Percentiles rank a stretch among this genome's conserved stretches.
phyloP scores from a whole-genome alignment of 1,140 invertebrate genomes.

The Coelopa frigida region DNA sequence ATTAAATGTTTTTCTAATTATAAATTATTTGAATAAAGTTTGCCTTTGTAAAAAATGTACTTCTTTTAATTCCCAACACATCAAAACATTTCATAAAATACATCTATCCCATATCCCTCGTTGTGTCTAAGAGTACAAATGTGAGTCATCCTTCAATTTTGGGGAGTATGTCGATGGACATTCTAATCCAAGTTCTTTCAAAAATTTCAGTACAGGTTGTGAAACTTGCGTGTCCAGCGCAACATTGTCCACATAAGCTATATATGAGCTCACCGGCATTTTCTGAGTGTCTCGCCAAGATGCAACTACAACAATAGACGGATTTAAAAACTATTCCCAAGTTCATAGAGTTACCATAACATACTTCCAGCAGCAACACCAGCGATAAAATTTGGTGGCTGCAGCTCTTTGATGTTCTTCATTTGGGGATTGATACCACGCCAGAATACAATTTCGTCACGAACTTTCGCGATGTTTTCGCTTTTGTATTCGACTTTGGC shows the following conservation, averaged over 20 bases:
- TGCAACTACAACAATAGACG: slow-evolving; percentile 21
- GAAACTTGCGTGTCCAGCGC: slow-evolving; percentile 29
- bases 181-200: slow-evolving; percentile 20
- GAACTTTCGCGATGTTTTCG: slow-evolving; percentile 25
- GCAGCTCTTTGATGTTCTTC: slow-evolving; percentile 21
- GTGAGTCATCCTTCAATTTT: slow-evolving; percentile 25
- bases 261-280: slow-evolving; percentile 23
- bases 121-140: too few relatives aligned
- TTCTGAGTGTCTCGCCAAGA: slow-evolving; percentile 25
- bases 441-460: slow-evolving; percentile 26
- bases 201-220: slow-evolving; percentile 29
- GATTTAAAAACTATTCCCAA: neutral
- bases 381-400: slow-evolving; percentile 36
- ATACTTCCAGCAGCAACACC: slow-evolving; percentile 35
- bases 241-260: slow-evolving; percentile 32
- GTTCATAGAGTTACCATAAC: slow-evolving; percentile 1
- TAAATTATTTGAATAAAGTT: too few relatives aligned
- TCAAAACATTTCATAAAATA: too few relatives aligned
- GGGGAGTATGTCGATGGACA: slow-evolving; percentile 27
- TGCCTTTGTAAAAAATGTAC: too few relatives aligned
- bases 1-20: too few relatives aligned
- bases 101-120: too few relatives aligned
- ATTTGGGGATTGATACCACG: slow-evolving; percentile 20
- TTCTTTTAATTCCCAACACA: too few relatives aligned
- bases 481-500: slow-evolving; percentile 38